Base-by-base conservation (phyloP, 2,113 vertebrate genomes). In the Trochalopteron elliotii region DNA sequence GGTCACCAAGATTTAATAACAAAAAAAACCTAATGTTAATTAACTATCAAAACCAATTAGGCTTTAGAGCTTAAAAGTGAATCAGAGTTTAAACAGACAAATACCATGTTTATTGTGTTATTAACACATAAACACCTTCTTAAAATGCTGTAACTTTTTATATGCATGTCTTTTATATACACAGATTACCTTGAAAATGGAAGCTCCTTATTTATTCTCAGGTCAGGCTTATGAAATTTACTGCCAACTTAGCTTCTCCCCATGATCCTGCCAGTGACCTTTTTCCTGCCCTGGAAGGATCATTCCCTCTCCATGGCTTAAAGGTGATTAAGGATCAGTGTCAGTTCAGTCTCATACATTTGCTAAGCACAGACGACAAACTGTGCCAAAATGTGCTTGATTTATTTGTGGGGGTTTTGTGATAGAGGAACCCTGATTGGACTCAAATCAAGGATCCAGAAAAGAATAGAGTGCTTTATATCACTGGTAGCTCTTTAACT, bases 281-380 rank as follows among this genome's bases (percentile, higher is more conserved):
- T 89, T 97, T 50, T 90, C 79, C 61, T 92, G 94, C 94, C 84
- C 87, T 86, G 65, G 93, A 57, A 94, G 90, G 81, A 88, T 93
- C 89, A 89, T 89, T 91, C 85, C 70, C 47, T 70, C 63, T 84
- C 70, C 76, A 81, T 27, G 92, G 95, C 94, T 91, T 95, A 93
- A 91, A 92, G 78, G 88, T 96, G 92, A 97, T 97, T 97, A 97
- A 96, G 94, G 92, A 97, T 97, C 95, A 88, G 91, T 96, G 96
- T 97, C 97, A 95, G 83, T 97, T 96, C 80, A 94, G 95, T 93
- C 94, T 96, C 94, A 96, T 25, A 91, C 49, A 93, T 90, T 94
- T 93, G 65, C 92, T 95, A 96, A 91, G 88, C 61, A 82, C 69
- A 87, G 94, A 91, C 63, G 17, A 90, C 93, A 94, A 94, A 96